Base-by-base conservation (phyloP, 2,797 vertebrate species). In the Schizopygopsis malacanthus region DNA sequence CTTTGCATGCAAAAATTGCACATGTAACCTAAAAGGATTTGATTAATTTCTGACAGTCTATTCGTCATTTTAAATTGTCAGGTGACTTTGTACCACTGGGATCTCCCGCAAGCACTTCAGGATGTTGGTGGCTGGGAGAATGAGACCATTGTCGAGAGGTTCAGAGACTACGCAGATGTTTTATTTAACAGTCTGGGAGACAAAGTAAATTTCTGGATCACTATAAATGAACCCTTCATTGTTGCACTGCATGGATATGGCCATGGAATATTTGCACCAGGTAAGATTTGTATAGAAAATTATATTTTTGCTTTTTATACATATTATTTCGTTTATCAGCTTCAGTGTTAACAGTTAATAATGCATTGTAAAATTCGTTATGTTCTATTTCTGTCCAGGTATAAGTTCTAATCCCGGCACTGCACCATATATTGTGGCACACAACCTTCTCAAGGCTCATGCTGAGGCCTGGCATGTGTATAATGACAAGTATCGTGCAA, bases 121-220 rank as follows among this genome's bases (percentile, higher is more conserved):
- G 88, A 98, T 0, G 0, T 95, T 0, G 96, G 96, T 0, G 98
- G 98, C 22, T 99, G 98, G 98, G 97, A 98, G 92, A 99, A 98
- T 16, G 95, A 95, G 0, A 95, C 94, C 0, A 94, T 96, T 5
- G 88, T 99, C 59, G 81, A 89, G 54, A 93, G 91, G 79, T 99
- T 97, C 91, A 96, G 88, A 83, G 97, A 98, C 8, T 99, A 98
- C 4, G 96, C 98, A n/a, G 93, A 98, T 2, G 43, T 99, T 70
- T 93, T 99, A 45, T 99, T 98, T 91, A 93, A 90, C 77, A 95
- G 90, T 50, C 94, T 99, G 22, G 98, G 98, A 52, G 90, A 96
- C 86, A 99, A 96, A 91, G 98, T 99, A 45, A 98, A 98, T 91
- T 97, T 97, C 81, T 99, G 98, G 98, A 97, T 99, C 88, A 99